phyloP scores from a whole-genome alignment of 1,140 invertebrate species.

The Sycobia sp. region DNA sequence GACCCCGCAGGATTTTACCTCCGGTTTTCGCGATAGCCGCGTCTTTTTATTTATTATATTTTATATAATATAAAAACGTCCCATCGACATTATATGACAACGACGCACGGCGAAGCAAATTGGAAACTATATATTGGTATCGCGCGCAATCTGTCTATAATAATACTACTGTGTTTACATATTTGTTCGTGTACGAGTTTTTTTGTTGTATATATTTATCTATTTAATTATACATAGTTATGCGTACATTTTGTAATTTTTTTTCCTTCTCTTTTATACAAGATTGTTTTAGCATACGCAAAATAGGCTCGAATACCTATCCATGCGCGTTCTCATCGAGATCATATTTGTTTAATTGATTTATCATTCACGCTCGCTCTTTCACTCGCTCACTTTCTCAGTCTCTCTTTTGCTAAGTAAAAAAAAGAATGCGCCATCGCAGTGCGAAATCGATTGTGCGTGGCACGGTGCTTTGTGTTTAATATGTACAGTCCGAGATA shows the following conservation, averaged over 20 bases:
- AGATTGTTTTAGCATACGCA: not conserved
- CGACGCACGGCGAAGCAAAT: conserved; percentile 9
- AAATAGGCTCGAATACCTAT: not conserved
- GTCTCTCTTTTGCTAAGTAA: not conserved
- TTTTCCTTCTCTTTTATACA: not conserved
- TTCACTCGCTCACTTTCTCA: too few relatives aligned
- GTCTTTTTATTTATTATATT: not conserved
- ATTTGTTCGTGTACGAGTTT: conserved; percentile 6
- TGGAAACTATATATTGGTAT: conserved; percentile 10
- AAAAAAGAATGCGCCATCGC: conserved; percentile 7
- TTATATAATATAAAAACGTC: conserved; percentile 19
- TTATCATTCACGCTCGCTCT: too few relatives aligned
- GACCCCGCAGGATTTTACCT: too few relatives aligned
- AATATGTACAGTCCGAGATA: not conserved
- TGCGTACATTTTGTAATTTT: not conserved
- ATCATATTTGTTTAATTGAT: conserved; percentile 26
- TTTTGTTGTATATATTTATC: too few relatives aligned
- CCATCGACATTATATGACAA: not conserved
- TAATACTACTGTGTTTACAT: conserved; percentile 1
- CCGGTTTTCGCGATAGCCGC: too few relatives aligned
- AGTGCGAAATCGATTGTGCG: conserved; percentile 10
- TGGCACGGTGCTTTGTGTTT: not conserved
- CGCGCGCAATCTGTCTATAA: not conserved
- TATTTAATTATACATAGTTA: not conserved
- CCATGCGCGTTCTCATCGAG: not conserved